Percentiles rank a stretch among this genome's conserved stretches.
These are phyloP conservation scores for Neodiprion lecontei DNA, from an alignment of 1,140 invertebrate species.

Conservation along the genomic window DNA sequence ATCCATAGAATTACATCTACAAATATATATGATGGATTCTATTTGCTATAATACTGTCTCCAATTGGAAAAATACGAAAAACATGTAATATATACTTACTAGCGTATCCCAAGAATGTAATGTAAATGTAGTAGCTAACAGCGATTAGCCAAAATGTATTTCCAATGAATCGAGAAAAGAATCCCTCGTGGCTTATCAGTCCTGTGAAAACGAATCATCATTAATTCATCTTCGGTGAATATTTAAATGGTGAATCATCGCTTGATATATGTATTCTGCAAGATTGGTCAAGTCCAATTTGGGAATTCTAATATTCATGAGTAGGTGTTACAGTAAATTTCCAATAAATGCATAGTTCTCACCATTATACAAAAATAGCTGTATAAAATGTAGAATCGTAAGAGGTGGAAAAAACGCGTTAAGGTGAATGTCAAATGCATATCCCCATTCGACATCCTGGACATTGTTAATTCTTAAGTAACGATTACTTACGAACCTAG, in stretches of 20 bases:
- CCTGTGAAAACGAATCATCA: conserved; percentile 64
- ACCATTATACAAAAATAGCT: conserved; percentile 90
- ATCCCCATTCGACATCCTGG: conserved; percentile 97
- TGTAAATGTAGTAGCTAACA: conserved; percentile 93
- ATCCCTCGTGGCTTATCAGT: conserved; percentile 77
- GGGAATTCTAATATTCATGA: background rate
- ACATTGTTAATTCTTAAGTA: conserved; percentile 78
- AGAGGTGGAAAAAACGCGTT: conserved; percentile 98
- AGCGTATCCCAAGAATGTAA: conserved; percentile 97
- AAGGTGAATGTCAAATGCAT: conserved; percentile 98
- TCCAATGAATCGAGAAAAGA: conserved; percentile 83
- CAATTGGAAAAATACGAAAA: background rate
- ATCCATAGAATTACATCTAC: conserved; percentile 18
- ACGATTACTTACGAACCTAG: conserved; percentile 86
- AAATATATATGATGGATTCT: background rate
- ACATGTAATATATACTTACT: conserved; percentile 69
- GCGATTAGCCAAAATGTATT: conserved; percentile 96
- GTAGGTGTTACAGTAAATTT: conserved; percentile 20
- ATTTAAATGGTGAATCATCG: background rate
- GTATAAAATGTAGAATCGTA: conserved; percentile 92
- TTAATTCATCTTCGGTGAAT: background rate
- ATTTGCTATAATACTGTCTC: background rate
- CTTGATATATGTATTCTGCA: background rate
- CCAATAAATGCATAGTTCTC: conserved; percentile 49
- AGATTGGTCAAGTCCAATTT: background rate